These are phyloP conservation scores for Mycteria americana DNA, from an alignment of 2,797 vertebrate species.

Conservation along the genomic window DNA sequence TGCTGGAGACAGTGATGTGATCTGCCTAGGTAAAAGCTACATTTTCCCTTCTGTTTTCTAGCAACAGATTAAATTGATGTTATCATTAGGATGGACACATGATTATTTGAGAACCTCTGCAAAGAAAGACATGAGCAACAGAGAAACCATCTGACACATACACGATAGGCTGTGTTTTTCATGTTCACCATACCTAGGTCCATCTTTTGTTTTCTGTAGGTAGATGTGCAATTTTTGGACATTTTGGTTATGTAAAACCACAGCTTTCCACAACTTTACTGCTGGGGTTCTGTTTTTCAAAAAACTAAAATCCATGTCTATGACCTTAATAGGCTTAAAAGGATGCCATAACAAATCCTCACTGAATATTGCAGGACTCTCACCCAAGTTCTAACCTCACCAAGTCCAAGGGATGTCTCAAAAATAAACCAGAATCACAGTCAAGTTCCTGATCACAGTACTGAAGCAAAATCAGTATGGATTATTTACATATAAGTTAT, in stretches of 20 bases:
- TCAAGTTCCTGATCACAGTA: background rate
- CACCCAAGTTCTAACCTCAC: background rate
- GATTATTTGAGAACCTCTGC: background rate
- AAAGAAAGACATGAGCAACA: background rate
- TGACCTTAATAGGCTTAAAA: background rate
- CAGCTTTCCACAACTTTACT: background rate
- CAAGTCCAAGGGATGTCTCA: background rate
- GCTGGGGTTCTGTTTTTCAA: background rate
- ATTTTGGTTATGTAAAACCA: background rate
- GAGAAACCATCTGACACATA: background rate
- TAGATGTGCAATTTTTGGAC: background rate
- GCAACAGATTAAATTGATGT: background rate
- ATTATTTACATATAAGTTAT: background rate
- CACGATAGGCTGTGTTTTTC: background rate
- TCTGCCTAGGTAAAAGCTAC: background rate
- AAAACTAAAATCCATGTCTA: background rate
- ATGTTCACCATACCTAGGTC: background rate
- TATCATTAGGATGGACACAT: background rate
- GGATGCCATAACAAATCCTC: background rate
- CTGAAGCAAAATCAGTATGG: background rate
- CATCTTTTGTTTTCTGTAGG: background rate
- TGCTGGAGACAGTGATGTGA: background rate
- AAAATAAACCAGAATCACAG: background rate
- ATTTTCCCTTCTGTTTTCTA: background rate
- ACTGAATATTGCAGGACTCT: background rate